Conservation (phyloP, 2,797 vertebrate genomes). For the Gambusia yucatana region DNA sequence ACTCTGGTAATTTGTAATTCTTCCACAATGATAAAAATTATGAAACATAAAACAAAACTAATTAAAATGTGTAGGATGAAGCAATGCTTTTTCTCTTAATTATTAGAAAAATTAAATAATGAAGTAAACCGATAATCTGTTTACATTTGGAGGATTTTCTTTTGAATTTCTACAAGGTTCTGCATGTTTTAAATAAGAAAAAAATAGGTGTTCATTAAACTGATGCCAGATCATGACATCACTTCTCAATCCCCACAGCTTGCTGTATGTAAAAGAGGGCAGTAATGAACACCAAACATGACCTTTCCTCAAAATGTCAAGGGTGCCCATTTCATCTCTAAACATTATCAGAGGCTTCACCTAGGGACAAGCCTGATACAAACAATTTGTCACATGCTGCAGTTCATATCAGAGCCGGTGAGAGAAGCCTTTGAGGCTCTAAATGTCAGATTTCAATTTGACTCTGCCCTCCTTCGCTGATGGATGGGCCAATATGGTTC, state of each 20-base stretch:
- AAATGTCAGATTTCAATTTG: constrained; percentile 83
- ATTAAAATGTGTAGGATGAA: neutral
- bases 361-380: constrained; percentile 64
- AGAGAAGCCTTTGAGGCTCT: constrained; percentile 66
- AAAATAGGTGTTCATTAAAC: neutral
- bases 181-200: neutral
- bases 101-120: too few species aligned
- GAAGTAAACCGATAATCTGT: neutral
- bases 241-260: constrained; percentile 37
- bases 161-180: neutral
- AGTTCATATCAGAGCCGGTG: constrained; percentile 72
- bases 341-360: constrained; percentile 72
- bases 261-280: constrained; percentile 47
- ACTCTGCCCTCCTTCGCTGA: constrained; percentile 60
- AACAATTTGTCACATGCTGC: constrained; percentile 76
- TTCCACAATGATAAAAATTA: neutral
- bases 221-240: constrained; percentile 51
- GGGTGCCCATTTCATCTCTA: constrained; percentile 69
- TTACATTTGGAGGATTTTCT: neutral
- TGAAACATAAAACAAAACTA: neutral
- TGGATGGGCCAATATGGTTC: constrained; percentile 70
- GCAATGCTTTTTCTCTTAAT: neutral
- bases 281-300: constrained; percentile 70
- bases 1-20: neutral
- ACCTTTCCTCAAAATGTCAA: constrained; percentile 78